phyloP scores from a whole-genome alignment of 2,888 invertebrate species.

The Sinelater perroti region DNA sequence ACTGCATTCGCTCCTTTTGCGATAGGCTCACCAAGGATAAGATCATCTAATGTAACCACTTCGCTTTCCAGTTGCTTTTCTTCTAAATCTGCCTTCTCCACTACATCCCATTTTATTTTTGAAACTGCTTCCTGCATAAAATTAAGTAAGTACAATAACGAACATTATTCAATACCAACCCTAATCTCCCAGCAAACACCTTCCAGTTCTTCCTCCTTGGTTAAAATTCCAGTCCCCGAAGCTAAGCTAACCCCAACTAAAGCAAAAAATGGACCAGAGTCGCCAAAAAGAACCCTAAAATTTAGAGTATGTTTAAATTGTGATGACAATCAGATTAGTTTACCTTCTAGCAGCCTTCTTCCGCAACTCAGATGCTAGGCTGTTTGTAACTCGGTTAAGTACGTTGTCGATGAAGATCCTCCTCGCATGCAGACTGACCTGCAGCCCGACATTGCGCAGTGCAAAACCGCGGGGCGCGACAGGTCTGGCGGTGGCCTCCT shows the following conservation, averaged over 20 bases:
- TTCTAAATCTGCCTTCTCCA: conserved; percentile 60
- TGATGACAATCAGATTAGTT: background rate
- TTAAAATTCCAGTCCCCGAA: conserved; percentile 76
- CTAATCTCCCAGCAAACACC: conserved; percentile 81
- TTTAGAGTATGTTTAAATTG: background rate
- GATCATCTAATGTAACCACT: conserved; percentile 65
- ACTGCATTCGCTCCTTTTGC: conserved; percentile 85
- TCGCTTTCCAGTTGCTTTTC: conserved; percentile 57
- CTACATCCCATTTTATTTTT: conserved; percentile 66
- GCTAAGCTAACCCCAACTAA: conserved; percentile 78
- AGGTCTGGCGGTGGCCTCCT: conserved; percentile 45
- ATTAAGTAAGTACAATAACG: background rate
- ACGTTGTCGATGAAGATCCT: conserved; percentile 75
- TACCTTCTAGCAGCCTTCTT: conserved; percentile 69
- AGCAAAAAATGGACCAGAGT: conserved; percentile 78
- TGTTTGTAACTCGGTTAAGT: conserved; percentile 73
- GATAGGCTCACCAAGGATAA: conserved; percentile 75
- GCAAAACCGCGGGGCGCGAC: conserved; percentile 52
- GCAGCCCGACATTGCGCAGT: conserved; percentile 62
- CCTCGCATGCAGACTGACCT: conserved; percentile 70
- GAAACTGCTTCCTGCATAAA: conserved; percentile 65
- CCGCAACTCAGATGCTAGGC: conserved; percentile 70
- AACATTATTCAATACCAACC: conserved; percentile 57
- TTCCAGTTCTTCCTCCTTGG: conserved; percentile 80
- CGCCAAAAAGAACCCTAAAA: conserved; percentile 69